These are phyloP conservation scores for Anoplopoma fimbria DNA, from an alignment of 2,113 vertebrate species.

Conservation along the genomic window DNA sequence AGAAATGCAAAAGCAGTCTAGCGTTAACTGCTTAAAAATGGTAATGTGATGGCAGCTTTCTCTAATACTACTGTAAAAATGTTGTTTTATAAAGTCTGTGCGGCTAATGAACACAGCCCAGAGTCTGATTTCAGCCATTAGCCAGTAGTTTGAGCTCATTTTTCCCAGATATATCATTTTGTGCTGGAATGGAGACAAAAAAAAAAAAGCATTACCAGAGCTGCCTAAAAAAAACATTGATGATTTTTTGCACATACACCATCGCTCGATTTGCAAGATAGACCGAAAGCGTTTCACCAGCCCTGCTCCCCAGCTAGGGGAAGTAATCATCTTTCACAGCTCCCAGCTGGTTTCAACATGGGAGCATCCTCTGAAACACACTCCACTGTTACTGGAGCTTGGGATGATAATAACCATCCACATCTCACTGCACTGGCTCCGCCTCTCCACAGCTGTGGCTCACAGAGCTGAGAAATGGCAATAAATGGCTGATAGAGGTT, in stretches of 20 bases:
- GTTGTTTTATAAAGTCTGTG: background rate
- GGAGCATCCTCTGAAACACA: slow-evolving; percentile 57
- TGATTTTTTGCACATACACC: slow-evolving; percentile 21
- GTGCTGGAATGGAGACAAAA: slow-evolving; percentile 15
- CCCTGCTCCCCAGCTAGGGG: slow-evolving; percentile 41
- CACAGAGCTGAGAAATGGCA: slow-evolving; percentile 50
- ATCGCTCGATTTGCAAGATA: slow-evolving; percentile 42
- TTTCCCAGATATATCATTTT: background rate
- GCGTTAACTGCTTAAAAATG: background rate
- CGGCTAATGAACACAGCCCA: background rate
- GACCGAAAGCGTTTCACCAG: slow-evolving; percentile 50
- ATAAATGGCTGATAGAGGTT: slow-evolving; percentile 47
- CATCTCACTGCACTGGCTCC: slow-evolving; percentile 63
- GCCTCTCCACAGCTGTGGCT: slow-evolving; percentile 72
- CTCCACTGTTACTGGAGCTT: slow-evolving; percentile 55
- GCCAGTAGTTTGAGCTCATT: slow-evolving; percentile 9
- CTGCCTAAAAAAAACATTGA: slow-evolving; percentile 23
- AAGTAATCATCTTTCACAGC: slow-evolving; percentile 72
- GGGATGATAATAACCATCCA: slow-evolving; percentile 72
- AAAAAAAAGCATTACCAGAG: background rate
- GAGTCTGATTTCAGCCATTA: slow-evolving; percentile 24
- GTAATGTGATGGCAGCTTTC: slow-evolving; percentile 13
- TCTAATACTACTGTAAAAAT: slow-evolving; percentile 15
- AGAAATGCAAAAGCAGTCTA: background rate
- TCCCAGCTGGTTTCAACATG: slow-evolving; percentile 73